A percentile compares a stretch with the other conserved stretches of the same genome.
Evolutionary conservation across 2,888 invertebrate genomes (phyloP).

Genomic region (Tetragnatha montana): DNA sequence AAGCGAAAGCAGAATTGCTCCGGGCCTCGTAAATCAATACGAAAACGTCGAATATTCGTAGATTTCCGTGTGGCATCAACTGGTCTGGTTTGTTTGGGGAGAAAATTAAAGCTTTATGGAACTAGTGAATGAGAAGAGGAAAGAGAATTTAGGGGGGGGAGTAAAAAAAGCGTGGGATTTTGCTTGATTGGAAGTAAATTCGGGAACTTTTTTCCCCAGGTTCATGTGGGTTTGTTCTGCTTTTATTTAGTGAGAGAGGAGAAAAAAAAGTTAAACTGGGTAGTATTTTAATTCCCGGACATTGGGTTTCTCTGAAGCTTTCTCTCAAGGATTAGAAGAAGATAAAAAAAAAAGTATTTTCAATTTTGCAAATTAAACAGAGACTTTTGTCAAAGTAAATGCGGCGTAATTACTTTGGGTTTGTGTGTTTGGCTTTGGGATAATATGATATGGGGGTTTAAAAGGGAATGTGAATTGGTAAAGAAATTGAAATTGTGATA

Average conservation of each 20-base stretch:
- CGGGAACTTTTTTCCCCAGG: background rate
- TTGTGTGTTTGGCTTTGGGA: background rate
- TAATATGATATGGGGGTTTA: background rate
- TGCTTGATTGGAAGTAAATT: conserved; percentile 39
- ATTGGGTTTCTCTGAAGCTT: background rate
- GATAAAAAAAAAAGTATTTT: background rate
- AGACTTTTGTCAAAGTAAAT: background rate
- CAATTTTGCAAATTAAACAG: background rate
- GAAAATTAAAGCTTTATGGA: conserved; percentile 58
- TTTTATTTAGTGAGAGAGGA: background rate
- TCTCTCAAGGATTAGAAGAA: background rate
- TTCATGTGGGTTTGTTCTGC: background rate
- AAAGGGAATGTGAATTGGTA: background rate
- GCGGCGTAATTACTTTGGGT: background rate
- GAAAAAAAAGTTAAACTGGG: no score
- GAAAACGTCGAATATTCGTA: conserved; percentile 47
- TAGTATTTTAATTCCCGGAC: background rate
- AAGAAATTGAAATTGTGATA: no score
- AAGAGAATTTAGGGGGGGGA: background rate
- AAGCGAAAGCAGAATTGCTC: conserved; percentile 38
- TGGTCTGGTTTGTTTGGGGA: conserved; percentile 40
- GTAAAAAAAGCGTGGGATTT: background rate
- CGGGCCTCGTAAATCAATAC: conserved; percentile 47
- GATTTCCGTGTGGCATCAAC: conserved; percentile 46
- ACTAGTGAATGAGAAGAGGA: conserved; percentile 24